phyloP scores from a whole-genome alignment of 1,140 invertebrate species.

The Sogatella furcifera region DNA sequence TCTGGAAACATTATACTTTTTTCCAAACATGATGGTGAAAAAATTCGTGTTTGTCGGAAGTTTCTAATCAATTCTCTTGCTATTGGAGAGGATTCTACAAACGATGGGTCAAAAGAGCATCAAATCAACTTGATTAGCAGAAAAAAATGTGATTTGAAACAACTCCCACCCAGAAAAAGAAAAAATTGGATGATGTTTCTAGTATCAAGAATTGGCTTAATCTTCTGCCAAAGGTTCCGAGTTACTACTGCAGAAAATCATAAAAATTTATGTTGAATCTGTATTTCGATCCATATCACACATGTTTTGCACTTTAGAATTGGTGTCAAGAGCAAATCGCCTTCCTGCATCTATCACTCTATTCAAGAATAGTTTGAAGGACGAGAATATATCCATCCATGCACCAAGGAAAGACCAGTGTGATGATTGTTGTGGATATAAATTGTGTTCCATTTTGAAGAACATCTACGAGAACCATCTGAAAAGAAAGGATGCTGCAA shows the following conservation, averaged over 20 bases:
- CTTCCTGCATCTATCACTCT: background rate
- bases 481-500: constrained; percentile 19
- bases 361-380: constrained; percentile 11
- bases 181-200: background rate
- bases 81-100: background rate
- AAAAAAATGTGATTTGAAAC: too few species aligned
- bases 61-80: background rate
- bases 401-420: constrained; percentile 25
- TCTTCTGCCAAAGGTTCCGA: constrained; percentile 13
- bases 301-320: background rate
- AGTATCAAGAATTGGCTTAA: constrained; percentile 8
- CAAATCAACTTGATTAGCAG: too few species aligned
- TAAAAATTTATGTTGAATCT: constrained; percentile 12
- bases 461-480: constrained; percentile 20
- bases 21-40: background rate
- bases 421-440: constrained; percentile 22
- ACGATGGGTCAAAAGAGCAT: background rate
- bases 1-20: background rate
- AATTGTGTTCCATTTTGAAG: constrained; percentile 14
- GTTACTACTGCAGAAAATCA: constrained; percentile 11
- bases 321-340: background rate
- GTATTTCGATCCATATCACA: constrained; percentile 5
- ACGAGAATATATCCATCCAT: constrained; percentile 21
- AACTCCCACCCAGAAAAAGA: background rate
- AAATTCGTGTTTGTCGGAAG: background rate